Base-by-base conservation (phyloP, 2,113 vertebrate species). In the Ophthalmolycus amberensis region DNA sequence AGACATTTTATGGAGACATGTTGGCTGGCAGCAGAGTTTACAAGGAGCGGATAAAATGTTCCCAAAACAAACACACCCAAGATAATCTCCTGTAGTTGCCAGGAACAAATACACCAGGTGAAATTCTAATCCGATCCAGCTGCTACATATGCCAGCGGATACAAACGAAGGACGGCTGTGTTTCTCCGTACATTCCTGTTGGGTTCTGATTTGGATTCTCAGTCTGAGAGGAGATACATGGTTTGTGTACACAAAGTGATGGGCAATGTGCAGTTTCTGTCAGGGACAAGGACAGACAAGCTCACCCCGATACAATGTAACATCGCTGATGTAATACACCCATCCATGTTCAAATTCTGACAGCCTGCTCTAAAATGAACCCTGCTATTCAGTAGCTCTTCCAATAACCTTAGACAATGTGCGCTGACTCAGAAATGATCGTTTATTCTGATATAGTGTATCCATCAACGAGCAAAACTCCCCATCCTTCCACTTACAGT, bases 41-140 rank as follows among this genome's bases (percentile, higher is more conserved):
- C 71, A 76, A 50, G 2, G 9, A 84, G 79, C 54, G 82, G 85
- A 92, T 89, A 80, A 88, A 90, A 85, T 79, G 74, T 85, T 79
- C 75, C 75, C 54, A 84, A 87, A 89, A 83, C 82, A 89, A 89
- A 87, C 83, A 29, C 66, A 42, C 42, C 29, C 3, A 2, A 59
- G 73, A 79, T 93, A 16, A 91, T 86, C 78, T 80, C 34, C 56
- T 44, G 58, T 48, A 22, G 65, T 40, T 71, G 56, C 56, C 82
- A 87, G 79, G 74, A 80, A 79, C 66, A 78, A 77, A 80, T 76
- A 77, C 40, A 77, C 44, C 62, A 82, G 81, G 80, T 84, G 75
- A 87, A 82, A 80, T 37, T 52, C 63, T 90, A 64, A 88, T 86
- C 72, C 80, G 38, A 76, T 87, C 67, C 64, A 71, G 75, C 27